A percentile compares a stretch with the other conserved stretches of the same genome.
Conservation (phyloP, 2,888 invertebrate species). For the Dendrolimus pini region DNA sequence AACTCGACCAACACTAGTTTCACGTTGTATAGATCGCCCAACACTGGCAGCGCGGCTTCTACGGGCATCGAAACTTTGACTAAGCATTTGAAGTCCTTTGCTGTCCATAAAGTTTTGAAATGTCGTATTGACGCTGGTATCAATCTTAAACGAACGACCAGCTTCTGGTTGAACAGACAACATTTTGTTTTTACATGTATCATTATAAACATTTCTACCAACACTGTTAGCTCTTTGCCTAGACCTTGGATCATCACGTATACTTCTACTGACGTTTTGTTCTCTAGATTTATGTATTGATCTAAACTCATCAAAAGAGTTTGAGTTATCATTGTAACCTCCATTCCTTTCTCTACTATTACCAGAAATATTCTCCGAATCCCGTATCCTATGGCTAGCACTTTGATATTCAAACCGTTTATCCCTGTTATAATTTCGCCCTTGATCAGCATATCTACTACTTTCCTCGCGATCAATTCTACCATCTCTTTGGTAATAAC, state of each 20-base stretch:
- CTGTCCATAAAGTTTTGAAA: conserved; percentile 41
- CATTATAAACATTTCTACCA: conserved; percentile 15
- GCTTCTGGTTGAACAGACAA: conserved; percentile 35
- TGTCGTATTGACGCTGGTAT: conserved; percentile 54
- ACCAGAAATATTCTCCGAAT: neutral
- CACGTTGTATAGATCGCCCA: conserved; percentile 42
- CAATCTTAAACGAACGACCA: conserved; percentile 50
- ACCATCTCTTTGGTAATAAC: neutral
- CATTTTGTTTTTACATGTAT: conserved; percentile 21
- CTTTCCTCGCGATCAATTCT: neutral
- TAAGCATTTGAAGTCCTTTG: conserved; percentile 27
- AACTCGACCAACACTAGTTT: conserved; percentile 44
- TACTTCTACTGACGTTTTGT: conserved; percentile 26
- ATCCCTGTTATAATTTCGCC: conserved; percentile 3
- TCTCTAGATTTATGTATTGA: conserved; percentile 24
- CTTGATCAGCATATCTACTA: neutral
- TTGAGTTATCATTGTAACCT: conserved; percentile 4
- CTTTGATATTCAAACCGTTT: neutral
- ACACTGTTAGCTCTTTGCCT: conserved; percentile 23
- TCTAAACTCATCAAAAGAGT: conserved; percentile 1
- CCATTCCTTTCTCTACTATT: too few species aligned
- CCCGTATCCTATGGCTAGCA: neutral
- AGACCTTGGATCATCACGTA: conserved; percentile 13
- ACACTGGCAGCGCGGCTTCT: conserved; percentile 57
- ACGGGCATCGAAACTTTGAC: conserved; percentile 37